These are phyloP conservation scores for Malaclemys terrapin DNA, from an alignment of 2,113 vertebrate species.

Conservation along the genomic window DNA sequence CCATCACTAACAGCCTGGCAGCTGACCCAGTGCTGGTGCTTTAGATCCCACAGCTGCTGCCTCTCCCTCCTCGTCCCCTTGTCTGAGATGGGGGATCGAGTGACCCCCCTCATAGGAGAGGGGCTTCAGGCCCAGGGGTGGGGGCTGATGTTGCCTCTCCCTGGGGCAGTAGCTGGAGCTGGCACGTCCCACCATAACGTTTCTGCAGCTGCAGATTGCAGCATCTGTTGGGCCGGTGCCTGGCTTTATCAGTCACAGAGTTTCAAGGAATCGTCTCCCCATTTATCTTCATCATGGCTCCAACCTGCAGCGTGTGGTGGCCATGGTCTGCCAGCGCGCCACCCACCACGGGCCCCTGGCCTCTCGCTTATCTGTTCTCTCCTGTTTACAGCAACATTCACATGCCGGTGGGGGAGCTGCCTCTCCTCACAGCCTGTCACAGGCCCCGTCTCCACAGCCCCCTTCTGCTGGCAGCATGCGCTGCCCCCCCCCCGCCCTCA, in stretches of 20 bases:
- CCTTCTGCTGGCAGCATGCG: too few species aligned
- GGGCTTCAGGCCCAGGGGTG: too few species aligned
- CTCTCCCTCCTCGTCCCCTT: too few species aligned
- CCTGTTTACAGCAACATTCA: background rate
- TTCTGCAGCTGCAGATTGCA: background rate
- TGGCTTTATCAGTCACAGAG: background rate
- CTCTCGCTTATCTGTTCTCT: conserved; percentile 23
- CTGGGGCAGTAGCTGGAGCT: background rate
- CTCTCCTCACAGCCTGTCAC: background rate
- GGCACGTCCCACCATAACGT: background rate
- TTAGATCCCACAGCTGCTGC: too few species aligned
- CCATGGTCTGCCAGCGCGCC: background rate
- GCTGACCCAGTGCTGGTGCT: too few species aligned
- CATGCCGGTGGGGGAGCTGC: background rate
- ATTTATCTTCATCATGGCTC: conserved; percentile 56
- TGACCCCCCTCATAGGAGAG: too few species aligned
- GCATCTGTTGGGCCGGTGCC: background rate
- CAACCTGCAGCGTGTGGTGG: conserved; percentile 29
- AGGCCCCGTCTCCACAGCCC: too few species aligned
- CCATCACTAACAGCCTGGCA: background rate
- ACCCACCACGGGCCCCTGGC: conserved; percentile 42
- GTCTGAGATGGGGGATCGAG: too few species aligned
- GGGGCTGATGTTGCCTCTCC: background rate
- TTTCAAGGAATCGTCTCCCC: conserved; percentile 30
- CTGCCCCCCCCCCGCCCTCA: background rate